Conservation (phyloP, 2,113 vertebrate species). For the Leucosticte australis region DNA sequence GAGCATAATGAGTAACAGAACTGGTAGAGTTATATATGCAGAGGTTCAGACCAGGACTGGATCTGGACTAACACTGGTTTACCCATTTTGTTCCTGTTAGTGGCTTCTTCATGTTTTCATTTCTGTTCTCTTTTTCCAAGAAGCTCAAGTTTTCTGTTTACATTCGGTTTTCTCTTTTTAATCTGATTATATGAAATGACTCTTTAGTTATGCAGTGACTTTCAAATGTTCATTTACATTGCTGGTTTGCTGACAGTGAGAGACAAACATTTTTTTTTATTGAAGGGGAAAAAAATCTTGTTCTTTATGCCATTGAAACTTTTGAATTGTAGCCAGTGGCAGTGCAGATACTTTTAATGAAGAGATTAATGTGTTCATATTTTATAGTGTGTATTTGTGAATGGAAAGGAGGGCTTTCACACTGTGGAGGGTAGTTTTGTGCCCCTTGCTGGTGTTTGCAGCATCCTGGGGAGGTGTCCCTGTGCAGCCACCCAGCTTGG, state of each 20-base stretch:
- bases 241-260: not conserved
- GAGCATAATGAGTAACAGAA: not conserved
- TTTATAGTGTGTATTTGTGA: conserved; percentile 5
- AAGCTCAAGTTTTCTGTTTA: conserved; percentile 18
- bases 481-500: not conserved
- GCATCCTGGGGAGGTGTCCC: not conserved
- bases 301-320: conserved; percentile 45
- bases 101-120: conserved; percentile 23
- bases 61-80: not conserved
- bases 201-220: conserved; percentile 6
- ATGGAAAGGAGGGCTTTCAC: not conserved
- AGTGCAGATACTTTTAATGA: conserved; percentile 23
- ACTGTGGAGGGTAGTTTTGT: not conserved
- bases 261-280: not conserved
- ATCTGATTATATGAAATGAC: not conserved
- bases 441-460: not conserved
- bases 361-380: conserved; percentile 17
- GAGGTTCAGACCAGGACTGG: not conserved
- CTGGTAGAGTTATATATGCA: not conserved
- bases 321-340: conserved; percentile 7
- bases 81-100: not conserved
- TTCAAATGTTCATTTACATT: conserved; percentile 39
- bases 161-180: not conserved
- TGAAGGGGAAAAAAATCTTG: not conserved
- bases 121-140: not conserved